Conservation (phyloP, 2,797 vertebrate genomes). For the Platyrinchus mystaceus region DNA sequence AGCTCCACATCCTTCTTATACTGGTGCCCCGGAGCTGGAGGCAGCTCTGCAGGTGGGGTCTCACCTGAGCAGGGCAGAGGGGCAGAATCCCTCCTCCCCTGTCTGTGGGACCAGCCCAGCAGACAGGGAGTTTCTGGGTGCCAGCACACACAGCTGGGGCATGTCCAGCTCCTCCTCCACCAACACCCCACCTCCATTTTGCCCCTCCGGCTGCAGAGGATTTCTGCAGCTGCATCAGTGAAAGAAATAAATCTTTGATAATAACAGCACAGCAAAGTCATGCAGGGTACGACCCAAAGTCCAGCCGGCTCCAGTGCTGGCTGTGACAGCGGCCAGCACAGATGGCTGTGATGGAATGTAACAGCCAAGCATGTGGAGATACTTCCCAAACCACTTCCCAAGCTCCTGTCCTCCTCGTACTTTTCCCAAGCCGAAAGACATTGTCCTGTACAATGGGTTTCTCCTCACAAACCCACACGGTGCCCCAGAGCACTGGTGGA, state of each 20-base stretch:
- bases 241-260: neutral
- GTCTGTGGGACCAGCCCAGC: neutral
- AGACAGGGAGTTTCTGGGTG: neutral
- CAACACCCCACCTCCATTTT: neutral
- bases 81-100: neutral
- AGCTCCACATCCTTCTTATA: neutral
- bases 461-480: neutral
- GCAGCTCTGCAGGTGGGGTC: neutral
- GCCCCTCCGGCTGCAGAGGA: neutral
- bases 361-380: neutral
- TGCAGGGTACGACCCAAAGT: neutral
- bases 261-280: neutral
- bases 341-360: neutral
- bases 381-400: neutral
- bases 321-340: neutral
- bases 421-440: neutral
- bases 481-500: neutral
- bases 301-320: neutral
- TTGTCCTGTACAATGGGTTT: neutral
- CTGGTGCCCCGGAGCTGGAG: neutral
- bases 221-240: neutral
- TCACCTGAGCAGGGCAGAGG: neutral
- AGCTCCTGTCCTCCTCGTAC: neutral
- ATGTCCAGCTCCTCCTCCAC: neutral
- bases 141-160: rapidly evolving